Evolutionary conservation across 2,888 invertebrate species (phyloP).

Genomic region (Agrilus biguttatus): DNA sequence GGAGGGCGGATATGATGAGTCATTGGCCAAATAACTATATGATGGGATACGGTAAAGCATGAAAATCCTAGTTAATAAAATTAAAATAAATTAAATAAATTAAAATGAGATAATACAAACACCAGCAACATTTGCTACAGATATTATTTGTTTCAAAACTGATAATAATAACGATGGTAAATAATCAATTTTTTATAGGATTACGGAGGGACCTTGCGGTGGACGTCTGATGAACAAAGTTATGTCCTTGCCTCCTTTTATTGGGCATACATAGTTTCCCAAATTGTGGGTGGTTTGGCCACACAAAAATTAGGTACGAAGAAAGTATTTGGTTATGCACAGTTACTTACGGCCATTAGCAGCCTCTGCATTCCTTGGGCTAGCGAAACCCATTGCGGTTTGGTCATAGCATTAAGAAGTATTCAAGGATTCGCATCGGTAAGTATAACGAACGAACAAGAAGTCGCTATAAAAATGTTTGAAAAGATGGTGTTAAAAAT

Average conservation of each 20-base stretch:
- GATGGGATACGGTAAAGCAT: too few species aligned
- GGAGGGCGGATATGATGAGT: too few species aligned
- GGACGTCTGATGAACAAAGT: constrained; percentile 49
- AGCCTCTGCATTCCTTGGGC: constrained; percentile 51
- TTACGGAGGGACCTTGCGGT: constrained; percentile 44
- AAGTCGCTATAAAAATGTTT: neutral
- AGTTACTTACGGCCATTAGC: constrained; percentile 51
- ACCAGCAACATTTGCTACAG: too few species aligned
- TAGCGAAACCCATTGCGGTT: constrained; percentile 44
- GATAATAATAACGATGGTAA: neutral
- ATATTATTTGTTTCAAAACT: too few species aligned
- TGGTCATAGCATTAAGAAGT: constrained; percentile 46
- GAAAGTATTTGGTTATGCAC: constrained; percentile 54
- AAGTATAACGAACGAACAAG: constrained; percentile 17
- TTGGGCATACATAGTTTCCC: constrained; percentile 59
- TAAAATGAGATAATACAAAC: too few species aligned
- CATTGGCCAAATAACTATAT: too few species aligned
- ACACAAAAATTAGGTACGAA: constrained; percentile 59
- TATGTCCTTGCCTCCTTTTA: constrained; percentile 54
- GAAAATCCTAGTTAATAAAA: too few species aligned
- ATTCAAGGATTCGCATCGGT: constrained; percentile 56
- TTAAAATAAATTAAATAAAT: too few species aligned
- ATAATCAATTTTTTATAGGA: constrained; percentile 19
- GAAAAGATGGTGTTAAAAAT: neutral
- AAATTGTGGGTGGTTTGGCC: constrained; percentile 52